Base-by-base conservation (phyloP, 2,888 invertebrate species). In the Troglohyphantes excavatus region DNA sequence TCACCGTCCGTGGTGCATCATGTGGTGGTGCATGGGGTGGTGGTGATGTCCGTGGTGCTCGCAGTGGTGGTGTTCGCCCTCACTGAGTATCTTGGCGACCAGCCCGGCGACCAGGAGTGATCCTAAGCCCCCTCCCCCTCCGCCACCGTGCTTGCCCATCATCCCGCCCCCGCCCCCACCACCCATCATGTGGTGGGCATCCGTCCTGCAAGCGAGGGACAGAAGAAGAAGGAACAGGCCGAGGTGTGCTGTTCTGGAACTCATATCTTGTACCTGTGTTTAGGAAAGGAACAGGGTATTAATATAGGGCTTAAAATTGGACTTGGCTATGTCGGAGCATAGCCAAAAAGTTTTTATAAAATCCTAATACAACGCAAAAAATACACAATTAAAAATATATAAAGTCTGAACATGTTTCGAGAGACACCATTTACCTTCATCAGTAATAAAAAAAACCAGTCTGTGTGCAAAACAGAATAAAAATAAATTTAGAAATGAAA, bases 31-130 rank as follows among this genome's bases (percentile, higher is more conserved):
- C 23, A 39, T 70, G n/a, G 59, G 19, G 13, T 72, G 72, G 53
- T 53, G 53, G 5, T n/a, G 17, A 53, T 53, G 53, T 5, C n/a
- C 17, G 65, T 68, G 70, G n/a, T 86, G 85, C 0, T 27, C 59
- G 53, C 87, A 87, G 59, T 86, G 86, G 17, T 86, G 86, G 27
- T 79, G 79, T 0, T 63, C 79, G 1, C 78, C 26, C 26, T 87
- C 87, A 17, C 87, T 78, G 26, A 87, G 19, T 79, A 87, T 79
- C 43, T 87, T 87, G 11, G 87, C 87, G 13, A 87, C 29, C 79
- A 87, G 70, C 0, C 87, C 87, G 17, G 87, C 87, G 0, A 79
- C 87, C 53, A 87, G 11, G 72, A 87, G 79, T 23, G 70, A 79
- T 13, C 79, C 79, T 13, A 87, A 13, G 11, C 73, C 61, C 2